phyloP scores from a whole-genome alignment of 2,113 vertebrate genomes.

The Tupaia tana region DNA sequence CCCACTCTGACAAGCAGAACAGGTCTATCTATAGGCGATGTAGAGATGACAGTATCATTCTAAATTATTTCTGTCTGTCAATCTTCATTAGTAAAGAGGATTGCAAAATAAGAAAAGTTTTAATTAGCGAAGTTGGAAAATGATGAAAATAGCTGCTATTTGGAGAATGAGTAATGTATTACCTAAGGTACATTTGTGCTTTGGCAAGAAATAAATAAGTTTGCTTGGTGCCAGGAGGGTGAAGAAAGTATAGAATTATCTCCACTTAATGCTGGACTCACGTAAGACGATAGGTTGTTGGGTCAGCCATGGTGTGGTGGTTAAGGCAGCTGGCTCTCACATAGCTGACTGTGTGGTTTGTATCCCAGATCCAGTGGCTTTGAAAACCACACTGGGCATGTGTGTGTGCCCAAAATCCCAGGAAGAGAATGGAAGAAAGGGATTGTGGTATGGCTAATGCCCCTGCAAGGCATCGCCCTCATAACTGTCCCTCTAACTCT shows the following conservation, averaged over 20 bases:
- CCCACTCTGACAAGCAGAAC: neutral
- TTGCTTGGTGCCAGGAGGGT: neutral
- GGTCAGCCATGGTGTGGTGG: too few relatives aligned
- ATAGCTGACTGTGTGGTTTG: too few relatives aligned
- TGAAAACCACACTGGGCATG: too few relatives aligned
- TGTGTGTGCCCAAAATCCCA: too few relatives aligned
- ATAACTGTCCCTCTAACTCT: too few relatives aligned
- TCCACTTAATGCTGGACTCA: neutral
- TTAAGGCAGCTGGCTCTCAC: too few relatives aligned
- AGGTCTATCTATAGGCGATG: neutral
- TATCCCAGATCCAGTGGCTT: too few relatives aligned
- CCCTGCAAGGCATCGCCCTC: too few relatives aligned
- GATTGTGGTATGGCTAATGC: too few relatives aligned
- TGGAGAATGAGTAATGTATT: neutral
- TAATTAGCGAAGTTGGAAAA: neutral
- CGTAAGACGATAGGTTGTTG: neutral
- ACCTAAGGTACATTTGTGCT: neutral
- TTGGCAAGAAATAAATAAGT: neutral
- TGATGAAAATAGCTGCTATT: neutral
- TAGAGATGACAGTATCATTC: neutral
- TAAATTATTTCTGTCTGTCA: neutral
- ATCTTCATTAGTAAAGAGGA: neutral
- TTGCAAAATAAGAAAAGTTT: conserved; percentile 35
- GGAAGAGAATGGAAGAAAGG: too few relatives aligned
- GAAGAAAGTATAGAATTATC: neutral